Evolutionary conservation across 2,113 vertebrate genomes (phyloP).

Genomic region (Odontophorus gujanensis): DNA sequence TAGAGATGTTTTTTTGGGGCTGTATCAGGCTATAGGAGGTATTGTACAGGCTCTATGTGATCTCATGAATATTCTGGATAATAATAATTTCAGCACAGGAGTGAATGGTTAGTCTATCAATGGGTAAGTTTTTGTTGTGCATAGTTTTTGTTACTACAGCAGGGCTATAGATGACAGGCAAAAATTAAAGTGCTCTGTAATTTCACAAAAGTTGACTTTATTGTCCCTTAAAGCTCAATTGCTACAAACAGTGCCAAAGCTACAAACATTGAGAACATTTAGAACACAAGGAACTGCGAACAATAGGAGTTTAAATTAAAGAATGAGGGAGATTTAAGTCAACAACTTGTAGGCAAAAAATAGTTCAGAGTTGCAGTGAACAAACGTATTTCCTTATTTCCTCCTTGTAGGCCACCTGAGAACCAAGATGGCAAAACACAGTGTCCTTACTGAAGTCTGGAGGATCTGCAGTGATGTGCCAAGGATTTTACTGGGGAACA

Average conservation of each 20-base stretch:
- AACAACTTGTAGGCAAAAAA: slow-evolving; percentile 11
- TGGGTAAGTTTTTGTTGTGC: neutral
- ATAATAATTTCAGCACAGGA: neutral
- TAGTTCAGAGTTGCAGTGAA: neutral
- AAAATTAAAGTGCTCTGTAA: slow-evolving; percentile 6
- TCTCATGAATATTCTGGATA: no score
- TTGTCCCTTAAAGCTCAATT: slow-evolving; percentile 22
- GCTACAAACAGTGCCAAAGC: slow-evolving; percentile 34
- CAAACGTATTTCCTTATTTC: neutral
- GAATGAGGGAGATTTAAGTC: slow-evolving; percentile 10
- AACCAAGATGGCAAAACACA: neutral
- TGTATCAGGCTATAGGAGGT: neutral
- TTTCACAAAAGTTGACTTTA: slow-evolving; percentile 27
- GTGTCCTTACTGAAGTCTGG: neutral
- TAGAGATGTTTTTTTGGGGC: neutral
- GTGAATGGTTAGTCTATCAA: neutral
- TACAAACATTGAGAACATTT: slow-evolving; percentile 43
- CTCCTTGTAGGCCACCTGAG: neutral
- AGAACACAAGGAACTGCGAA: slow-evolving; percentile 53
- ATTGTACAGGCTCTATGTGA: neutral
- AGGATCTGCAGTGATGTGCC: neutral
- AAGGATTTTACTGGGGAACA: neutral
- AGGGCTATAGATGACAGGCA: neutral
- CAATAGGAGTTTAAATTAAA: slow-evolving; percentile 55
- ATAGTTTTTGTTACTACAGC: neutral